Evolutionary conservation across 1,140 invertebrate species (phyloP).

Genomic region (Nasonia giraulti): DNA sequence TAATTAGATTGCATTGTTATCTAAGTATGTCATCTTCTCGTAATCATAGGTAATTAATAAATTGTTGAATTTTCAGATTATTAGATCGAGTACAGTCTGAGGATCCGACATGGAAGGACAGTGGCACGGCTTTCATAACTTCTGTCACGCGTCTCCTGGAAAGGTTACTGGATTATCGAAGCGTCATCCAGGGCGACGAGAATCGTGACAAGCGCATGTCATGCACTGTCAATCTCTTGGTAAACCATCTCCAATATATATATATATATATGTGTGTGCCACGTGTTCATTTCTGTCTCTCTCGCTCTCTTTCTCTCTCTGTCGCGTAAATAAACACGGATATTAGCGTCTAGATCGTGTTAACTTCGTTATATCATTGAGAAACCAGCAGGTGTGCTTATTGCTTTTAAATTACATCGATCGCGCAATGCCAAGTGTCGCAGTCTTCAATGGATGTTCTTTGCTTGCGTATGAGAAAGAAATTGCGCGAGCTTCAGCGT

Average conservation of each 20-base stretch:
- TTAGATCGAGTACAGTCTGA: slow-evolving; percentile 89
- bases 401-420: slow-evolving; percentile 1
- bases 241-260: slow-evolving; percentile 65
- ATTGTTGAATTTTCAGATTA: slow-evolving; percentile 76
- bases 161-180: slow-evolving; percentile 92
- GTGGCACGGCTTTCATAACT: slow-evolving; percentile 91
- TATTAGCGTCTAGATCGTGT: slow-evolving; percentile 7
- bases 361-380: slow-evolving; percentile 34
- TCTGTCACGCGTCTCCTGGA: slow-evolving; percentile 93
- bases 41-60: background rate
- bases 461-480: slow-evolving; percentile 33
- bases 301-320: background rate
- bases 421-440: background rate
- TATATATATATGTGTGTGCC: background rate
- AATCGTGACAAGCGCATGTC: slow-evolving; percentile 96
- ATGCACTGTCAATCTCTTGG: slow-evolving; percentile 96
- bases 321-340: background rate
- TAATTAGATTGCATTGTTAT: background rate
- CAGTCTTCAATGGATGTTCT: slow-evolving; percentile 38
- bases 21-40: background rate
- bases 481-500: background rate
- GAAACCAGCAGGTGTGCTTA: background rate
- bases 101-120: slow-evolving; percentile 91
- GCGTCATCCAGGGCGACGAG: slow-evolving; percentile 93
- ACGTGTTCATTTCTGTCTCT: background rate